phyloP scores from a whole-genome alignment of 2,797 vertebrate genomes.

The Rhynchotus rufescens region DNA sequence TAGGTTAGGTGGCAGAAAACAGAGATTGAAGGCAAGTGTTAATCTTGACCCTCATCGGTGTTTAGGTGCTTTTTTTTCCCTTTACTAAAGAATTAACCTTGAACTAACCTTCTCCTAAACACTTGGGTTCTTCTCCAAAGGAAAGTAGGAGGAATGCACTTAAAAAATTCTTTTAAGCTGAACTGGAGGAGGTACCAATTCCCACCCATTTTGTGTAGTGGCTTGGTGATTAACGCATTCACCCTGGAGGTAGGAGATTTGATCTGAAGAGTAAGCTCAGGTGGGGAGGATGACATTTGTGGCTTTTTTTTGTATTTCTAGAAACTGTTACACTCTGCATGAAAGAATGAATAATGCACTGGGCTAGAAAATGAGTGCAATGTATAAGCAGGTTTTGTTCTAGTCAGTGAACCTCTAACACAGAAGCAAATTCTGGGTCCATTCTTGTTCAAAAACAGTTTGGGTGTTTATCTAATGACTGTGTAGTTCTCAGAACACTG shows the following conservation, averaged over 20 bases:
- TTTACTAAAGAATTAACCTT: not conserved
- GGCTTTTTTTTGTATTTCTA: not conserved
- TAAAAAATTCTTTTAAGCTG: not conserved
- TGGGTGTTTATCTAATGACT: not conserved
- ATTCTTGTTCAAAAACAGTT: not conserved
- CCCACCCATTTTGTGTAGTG: not conserved
- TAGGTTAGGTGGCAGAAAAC: not conserved
- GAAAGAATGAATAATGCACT: not conserved
- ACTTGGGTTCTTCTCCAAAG: not conserved
- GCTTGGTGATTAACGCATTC: rapidly evolving
- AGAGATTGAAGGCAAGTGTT: not conserved
- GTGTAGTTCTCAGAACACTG: not conserved
- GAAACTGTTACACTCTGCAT: not conserved
- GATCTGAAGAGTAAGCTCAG: not conserved
- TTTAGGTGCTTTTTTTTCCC: not conserved
- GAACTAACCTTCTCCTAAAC: not conserved
- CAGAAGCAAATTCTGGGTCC: not conserved
- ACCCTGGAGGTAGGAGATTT: not conserved
- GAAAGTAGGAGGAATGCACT: not conserved
- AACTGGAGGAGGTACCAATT: not conserved
- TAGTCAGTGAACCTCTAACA: not conserved
- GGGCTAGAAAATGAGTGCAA: not conserved
- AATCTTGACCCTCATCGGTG: not conserved
- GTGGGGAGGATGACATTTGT: not conserved
- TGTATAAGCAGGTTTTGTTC: not conserved